Base-by-base conservation (phyloP, 2,888 invertebrate species). In the Leuctra nigra region DNA sequence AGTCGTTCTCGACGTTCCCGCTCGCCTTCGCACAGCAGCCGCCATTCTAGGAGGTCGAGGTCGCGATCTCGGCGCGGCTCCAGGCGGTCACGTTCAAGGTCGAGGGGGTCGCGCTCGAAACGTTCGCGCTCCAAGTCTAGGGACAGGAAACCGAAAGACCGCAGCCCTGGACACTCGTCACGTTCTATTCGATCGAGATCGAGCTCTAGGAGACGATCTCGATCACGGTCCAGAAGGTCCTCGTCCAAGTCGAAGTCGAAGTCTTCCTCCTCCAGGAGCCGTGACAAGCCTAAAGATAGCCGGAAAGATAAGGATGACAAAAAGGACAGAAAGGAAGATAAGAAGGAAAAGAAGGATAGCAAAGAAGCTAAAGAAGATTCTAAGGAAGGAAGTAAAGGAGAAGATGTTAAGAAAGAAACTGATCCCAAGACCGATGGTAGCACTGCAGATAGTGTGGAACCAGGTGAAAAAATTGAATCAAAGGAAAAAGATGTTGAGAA, bases 1-100 rank as follows among this genome's bases (percentile, higher is more conserved):
- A 77, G 80, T 7, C 72, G 78, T 48, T 82, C 81, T 0, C 72
- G 81, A 47, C 79, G 81, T 35, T 73, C 77, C 23, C 63, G 67
- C 47, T 66, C 67, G 23, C 63, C 64, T 33, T 65, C 65, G 2
- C 61, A 63, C 36, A 64, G 68, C 48, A 64, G 68, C 4, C 63
- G 67, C 18, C 47, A 65, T 2, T 66, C 68, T 1, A 57, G 68
- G 16, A 53, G 63, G 23, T 58, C 59, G 2, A 62, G 68, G 18
- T 63, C 66, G 39, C 59, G 65, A 53, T 62, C 64, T n/a, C 58
- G 66, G 4, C 53, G 61, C 4, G 46, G 61, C 7, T 59, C 58
- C 9, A 48, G 36, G 52, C 57, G 53, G 20, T 47, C 48, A 35
- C 56, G 65, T 55, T 71, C 71, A 4, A 67, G 74, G 38, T 71